Evolutionary conservation across 2,888 invertebrate genomes (phyloP).

Genomic region (Steinernema carpocapsae): DNA sequence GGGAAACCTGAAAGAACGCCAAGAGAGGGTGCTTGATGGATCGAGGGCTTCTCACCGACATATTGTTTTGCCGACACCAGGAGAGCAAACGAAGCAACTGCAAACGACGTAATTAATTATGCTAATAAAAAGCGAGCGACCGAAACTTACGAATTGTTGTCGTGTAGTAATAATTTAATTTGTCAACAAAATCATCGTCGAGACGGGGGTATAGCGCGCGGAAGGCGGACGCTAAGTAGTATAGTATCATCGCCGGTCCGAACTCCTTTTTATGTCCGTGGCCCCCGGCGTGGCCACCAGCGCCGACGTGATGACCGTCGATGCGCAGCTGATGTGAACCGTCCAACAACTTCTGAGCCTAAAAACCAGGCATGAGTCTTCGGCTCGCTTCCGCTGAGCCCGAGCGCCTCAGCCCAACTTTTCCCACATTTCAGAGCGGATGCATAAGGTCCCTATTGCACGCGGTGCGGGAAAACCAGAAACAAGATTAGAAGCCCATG

Average conservation of each 20-base stretch:
- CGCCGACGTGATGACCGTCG: constrained; percentile 67
- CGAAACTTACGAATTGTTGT: constrained; percentile 60
- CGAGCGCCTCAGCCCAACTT: not conserved
- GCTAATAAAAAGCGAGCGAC: not conserved
- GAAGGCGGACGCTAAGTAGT: constrained; percentile 69
- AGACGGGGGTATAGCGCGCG: constrained; percentile 68
- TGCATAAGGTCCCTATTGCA: not conserved
- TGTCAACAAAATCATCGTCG: constrained; percentile 69
- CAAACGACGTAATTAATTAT: constrained; percentile 40
- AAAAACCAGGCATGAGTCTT: constrained; percentile 36
- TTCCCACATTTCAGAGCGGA: not conserved
- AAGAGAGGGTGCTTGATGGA: not conserved
- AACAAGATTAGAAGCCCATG: constrained; percentile 18
- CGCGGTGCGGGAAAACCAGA: not conserved
- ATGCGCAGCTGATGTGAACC: constrained; percentile 68
- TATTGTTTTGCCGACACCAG: constrained; percentile 69
- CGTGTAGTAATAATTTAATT: constrained; percentile 69
- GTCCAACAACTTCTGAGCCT: constrained; percentile 69
- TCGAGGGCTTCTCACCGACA: constrained; percentile 53
- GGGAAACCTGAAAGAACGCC: constrained; percentile 45
- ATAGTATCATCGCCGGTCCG: constrained; percentile 69
- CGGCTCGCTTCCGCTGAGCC: not conserved
- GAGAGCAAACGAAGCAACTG: constrained; percentile 68
- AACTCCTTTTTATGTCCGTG: constrained; percentile 69
- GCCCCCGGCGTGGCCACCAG: constrained; percentile 66